Evolutionary conservation across 2,797 vertebrate genomes (phyloP), one percentile per base, ranked within the genome.

Genomic region (Dipus sagitta): DNA sequence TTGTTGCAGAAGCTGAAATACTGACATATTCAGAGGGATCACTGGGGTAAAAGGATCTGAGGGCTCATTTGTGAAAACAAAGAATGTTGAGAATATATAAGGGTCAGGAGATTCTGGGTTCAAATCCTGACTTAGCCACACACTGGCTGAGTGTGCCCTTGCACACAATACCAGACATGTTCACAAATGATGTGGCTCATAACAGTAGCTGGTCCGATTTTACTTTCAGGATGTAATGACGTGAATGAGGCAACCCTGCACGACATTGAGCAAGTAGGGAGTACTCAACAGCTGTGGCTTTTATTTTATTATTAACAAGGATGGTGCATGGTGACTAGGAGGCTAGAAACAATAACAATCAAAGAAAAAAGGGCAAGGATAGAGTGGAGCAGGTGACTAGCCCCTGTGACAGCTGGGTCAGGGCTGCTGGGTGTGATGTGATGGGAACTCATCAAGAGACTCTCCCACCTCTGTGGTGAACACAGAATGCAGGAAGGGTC

Each of bases 341-440:
- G 62, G 42, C 34, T 14, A 2, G 30, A 8, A 52, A 38, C 72
- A 64, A 68, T 4, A 1, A 38, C 34, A 20, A 12, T 42, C 15
- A 1, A 3, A 9, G 34, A 34, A 62, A 52, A 75, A 0, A 0
- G 4, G 21, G 23, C 4, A 7, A 34, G 85, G 18, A 20, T 0
- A 2, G 6, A 1, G 6, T 17, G 4, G 34, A 18, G 52, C 15
- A 0, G 12, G 14, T 18, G 47, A 28, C 32, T 6, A 0, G 15
- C 5, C 14, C 21, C 11, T 23, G n/a, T 34, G 58, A 74, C 64
- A 71, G 18, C 3, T 23, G 72, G 74, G 76, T 26, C n/a, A 71
- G 34, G 77, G 3, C 17, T 64, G 30, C 0, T 21, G 86, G 54
- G 60, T 17, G 3, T 67, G 52, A 85, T 28, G 32, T 15, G 68